Percentiles rank a stretch among this genome's conserved stretches.
phyloP scores from a whole-genome alignment of 2,113 vertebrate genomes.

The Coryphaenoides rupestris region DNA sequence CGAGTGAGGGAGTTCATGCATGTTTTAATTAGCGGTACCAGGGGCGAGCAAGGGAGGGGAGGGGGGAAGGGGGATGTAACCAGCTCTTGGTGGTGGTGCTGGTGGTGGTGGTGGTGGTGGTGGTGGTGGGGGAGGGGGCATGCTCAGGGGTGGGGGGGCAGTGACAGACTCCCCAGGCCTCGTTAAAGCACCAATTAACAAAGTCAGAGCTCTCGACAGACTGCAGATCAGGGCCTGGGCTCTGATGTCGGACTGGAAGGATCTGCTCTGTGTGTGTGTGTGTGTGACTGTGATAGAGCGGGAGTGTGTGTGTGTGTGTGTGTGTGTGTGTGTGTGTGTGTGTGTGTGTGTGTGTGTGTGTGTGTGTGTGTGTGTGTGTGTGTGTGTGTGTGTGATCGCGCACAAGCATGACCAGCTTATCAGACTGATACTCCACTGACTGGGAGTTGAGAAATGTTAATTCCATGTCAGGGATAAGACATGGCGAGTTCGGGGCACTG shows the following conservation, averaged over 20 bases:
- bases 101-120: slow-evolving; percentile 33
- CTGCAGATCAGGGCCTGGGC: slow-evolving; percentile 18
- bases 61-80: slow-evolving; percentile 13
- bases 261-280: slow-evolving; percentile 6
- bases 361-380: not conserved
- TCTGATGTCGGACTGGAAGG: slow-evolving; percentile 9
- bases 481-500: slow-evolving; percentile 25
- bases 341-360: not conserved
- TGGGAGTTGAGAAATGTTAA: slow-evolving; percentile 52
- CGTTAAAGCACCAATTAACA: slow-evolving; percentile 68
- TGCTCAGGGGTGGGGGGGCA: slow-evolving; percentile 39
- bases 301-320: slow-evolving; percentile 31
- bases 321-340: slow-evolving; percentile 15
- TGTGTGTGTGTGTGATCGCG: not conserved
- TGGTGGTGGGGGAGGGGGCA: slow-evolving; percentile 24
- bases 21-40: slow-evolving; percentile 67
- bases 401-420: slow-evolving; percentile 16
- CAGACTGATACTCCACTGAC: slow-evolving; percentile 44
- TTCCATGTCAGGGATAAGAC: slow-evolving; percentile 39
- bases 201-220: slow-evolving; percentile 8
- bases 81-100: slow-evolving; percentile 38
- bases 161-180: slow-evolving; percentile 53
- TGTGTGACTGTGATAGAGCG: slow-evolving; percentile 31
- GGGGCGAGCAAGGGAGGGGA: not conserved
- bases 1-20: slow-evolving; percentile 34